Evolutionary conservation across 2,797 vertebrate genomes (phyloP).

Genomic region (Otus scops): DNA sequence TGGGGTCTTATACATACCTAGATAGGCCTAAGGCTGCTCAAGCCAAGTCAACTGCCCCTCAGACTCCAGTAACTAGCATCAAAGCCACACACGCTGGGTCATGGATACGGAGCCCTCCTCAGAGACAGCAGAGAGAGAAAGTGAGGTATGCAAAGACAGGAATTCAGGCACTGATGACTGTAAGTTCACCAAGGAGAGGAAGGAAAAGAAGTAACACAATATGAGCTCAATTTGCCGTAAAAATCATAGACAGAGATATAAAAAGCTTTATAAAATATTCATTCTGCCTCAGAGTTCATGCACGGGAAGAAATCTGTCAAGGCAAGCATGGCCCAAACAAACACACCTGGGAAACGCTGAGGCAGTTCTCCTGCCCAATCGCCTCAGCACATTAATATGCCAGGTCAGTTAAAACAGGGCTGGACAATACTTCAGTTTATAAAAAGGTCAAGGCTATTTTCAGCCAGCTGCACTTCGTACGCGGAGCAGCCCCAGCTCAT

Average conservation of each 20-base stretch:
- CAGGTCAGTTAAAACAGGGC: not conserved
- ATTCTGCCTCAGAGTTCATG: not conserved
- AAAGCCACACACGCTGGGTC: not conserved
- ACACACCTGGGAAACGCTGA: not conserved
- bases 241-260: not conserved
- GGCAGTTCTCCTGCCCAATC: not conserved
- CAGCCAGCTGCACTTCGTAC: not conserved
- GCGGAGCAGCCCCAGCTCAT: not conserved
- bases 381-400: not conserved
- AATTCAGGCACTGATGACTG: not conserved
- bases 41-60: not conserved
- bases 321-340: not conserved
- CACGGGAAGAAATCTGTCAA: not conserved
- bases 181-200: not conserved
- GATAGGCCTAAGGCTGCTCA: not conserved
- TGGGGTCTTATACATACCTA: not conserved
- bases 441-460: slow-evolving; percentile 19
- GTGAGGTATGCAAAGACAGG: not conserved
- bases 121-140: not conserved
- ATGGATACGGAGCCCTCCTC: not conserved
- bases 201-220: not conserved
- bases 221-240: not conserved
- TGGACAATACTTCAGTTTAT: not conserved
- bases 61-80: not conserved
- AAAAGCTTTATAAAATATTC: slow-evolving; percentile 5